A percentile compares a stretch with the other conserved stretches of the same genome.
These are phyloP conservation scores for Okamejei kenojei DNA, from an alignment of 2,797 vertebrate species.

Conservation along the genomic window DNA sequence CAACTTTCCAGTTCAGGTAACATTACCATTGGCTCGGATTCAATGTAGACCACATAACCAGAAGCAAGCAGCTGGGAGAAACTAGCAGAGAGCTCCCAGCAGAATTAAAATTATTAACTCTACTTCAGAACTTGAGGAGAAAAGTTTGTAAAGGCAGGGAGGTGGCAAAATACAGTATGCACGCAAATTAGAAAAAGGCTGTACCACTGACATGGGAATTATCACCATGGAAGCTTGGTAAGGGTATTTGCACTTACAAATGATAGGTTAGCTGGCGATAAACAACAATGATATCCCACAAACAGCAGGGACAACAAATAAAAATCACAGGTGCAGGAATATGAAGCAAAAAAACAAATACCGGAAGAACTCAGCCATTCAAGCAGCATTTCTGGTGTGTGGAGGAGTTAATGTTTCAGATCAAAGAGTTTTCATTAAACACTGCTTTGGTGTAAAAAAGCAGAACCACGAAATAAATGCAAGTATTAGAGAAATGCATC, in stretches of 20 bases:
- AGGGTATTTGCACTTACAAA: neutral
- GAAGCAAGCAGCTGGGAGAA: neutral
- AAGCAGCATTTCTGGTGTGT: too few species aligned
- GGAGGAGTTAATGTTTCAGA: too few species aligned
- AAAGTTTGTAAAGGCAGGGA: neutral
- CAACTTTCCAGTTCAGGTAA: neutral
- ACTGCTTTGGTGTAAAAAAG: neutral
- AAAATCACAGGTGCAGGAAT: neutral
- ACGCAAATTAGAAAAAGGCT: neutral
- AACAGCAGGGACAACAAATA: neutral
- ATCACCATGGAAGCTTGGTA: neutral
- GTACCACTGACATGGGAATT: neutral
- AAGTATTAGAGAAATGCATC: neutral
- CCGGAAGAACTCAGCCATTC: too few species aligned
- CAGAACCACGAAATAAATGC: neutral
- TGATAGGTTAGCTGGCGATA: too few species aligned
- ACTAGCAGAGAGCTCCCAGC: neutral
- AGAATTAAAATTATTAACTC: neutral
- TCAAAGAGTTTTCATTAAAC: too few species aligned
- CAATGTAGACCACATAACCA: neutral
- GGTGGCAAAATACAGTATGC: neutral
- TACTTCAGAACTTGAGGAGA: neutral
- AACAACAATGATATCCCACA: too few species aligned
- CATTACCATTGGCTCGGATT: neutral
- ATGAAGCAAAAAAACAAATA: neutral